Evolutionary conservation across 2,888 invertebrate species (phyloP).

Genomic region (Leuctra nigra): DNA sequence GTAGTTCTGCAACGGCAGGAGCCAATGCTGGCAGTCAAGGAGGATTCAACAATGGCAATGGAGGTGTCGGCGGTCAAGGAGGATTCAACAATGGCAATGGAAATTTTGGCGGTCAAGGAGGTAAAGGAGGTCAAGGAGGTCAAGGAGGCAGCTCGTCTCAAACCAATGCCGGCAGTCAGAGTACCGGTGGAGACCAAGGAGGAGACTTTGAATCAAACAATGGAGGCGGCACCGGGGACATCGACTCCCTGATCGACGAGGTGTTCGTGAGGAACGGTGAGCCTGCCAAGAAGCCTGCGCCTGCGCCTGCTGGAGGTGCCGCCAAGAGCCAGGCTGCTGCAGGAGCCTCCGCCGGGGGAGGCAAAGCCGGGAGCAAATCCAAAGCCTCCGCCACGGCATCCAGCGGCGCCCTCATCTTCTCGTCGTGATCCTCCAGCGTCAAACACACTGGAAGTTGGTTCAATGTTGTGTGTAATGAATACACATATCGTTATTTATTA

Average conservation of each 20-base stretch:
- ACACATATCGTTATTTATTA: too few species aligned
- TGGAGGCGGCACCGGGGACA: neutral
- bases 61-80: neutral
- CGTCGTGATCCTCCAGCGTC: too few species aligned
- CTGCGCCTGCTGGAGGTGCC: neutral
- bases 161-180: neutral
- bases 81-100: neutral
- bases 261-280: neutral
- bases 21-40: too few species aligned
- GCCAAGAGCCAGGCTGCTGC: neutral
- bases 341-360: neutral
- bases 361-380: neutral
- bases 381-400: neutral
- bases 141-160: neutral
- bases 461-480: too few species aligned
- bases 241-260: constrained; percentile 6
- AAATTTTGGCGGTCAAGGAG: neutral
- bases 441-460: too few species aligned
- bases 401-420: neutral
- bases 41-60: neutral
- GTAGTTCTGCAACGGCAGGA: too few species aligned
- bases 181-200: too few species aligned
- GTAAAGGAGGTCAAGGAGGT: neutral
- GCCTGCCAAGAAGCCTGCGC: neutral
- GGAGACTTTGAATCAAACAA: too few species aligned